Conservation (phyloP, 64 coral and sea anemone genomes). For the Pachyseris speciosa region DNA sequence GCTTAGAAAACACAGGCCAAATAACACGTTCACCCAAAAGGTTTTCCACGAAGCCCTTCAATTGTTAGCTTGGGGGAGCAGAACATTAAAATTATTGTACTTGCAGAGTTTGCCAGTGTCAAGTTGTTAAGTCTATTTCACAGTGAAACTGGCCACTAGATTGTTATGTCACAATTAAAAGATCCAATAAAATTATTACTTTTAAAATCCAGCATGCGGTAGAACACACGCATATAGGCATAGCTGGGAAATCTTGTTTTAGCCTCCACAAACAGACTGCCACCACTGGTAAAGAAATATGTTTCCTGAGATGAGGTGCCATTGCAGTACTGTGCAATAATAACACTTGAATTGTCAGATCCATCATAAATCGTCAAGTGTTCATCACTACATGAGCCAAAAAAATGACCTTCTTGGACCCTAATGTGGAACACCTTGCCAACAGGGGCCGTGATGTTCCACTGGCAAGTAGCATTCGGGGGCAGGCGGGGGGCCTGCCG, state of each 20-base stretch:
- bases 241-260: not conserved
- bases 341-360: not conserved
- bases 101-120: too few species aligned
- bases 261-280: not conserved
- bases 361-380: conserved; percentile 6
- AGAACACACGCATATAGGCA: not conserved
- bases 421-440: conserved; percentile 1
- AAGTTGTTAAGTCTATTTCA: too few species aligned
- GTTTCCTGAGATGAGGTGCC: not conserved
- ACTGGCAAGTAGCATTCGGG: conserved; percentile 4
- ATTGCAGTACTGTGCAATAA: not conserved
- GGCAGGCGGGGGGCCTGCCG: not conserved
- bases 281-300: not conserved
- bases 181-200: not conserved
- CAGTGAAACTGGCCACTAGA: too few species aligned
- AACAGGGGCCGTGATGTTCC: conserved; percentile 17
- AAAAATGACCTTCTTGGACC: not conserved
- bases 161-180: too few species aligned
- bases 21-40: too few species aligned
- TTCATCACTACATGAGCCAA: not conserved
- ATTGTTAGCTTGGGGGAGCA: too few species aligned
- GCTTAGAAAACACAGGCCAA: too few species aligned
- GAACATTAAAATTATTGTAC: too few species aligned
- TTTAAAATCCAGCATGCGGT: not conserved
- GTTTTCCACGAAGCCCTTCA: too few species aligned